phyloP scores from a whole-genome alignment of 2,888 invertebrate genomes.

The Tetragonisca angustula region DNA sequence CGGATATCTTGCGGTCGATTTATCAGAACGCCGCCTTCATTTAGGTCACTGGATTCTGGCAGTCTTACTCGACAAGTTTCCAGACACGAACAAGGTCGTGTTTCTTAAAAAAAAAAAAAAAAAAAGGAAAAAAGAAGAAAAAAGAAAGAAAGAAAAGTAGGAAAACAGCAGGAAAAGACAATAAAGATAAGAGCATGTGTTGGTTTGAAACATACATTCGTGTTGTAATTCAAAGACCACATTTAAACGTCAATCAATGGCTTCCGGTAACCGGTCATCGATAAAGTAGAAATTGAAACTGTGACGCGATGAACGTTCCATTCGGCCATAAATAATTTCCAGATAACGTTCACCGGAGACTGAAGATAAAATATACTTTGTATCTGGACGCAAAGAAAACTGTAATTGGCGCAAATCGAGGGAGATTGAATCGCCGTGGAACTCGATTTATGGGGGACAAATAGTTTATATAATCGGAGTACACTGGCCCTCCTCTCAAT shows the following conservation, averaged over 20 bases:
- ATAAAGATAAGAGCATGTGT: background rate
- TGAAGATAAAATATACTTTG: too few species aligned
- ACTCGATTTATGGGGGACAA: too few species aligned
- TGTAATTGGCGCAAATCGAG: too few species aligned
- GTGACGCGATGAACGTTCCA: background rate
- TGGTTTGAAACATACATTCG: background rate
- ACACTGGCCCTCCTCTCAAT: too few species aligned
- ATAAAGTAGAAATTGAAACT: background rate
- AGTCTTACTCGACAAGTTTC: conserved; percentile 21
- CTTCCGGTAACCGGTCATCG: background rate
- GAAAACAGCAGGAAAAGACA: background rate
- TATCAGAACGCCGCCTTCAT: conserved; percentile 38
- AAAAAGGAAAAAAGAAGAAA: too few species aligned
- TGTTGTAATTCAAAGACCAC: background rate
- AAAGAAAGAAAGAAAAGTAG: background rate
- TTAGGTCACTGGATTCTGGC: conserved; percentile 7
- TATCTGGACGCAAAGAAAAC: too few species aligned
- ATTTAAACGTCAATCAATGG: background rate
- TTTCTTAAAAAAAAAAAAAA: background rate
- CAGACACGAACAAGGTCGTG: background rate
- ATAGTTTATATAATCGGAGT: too few species aligned
- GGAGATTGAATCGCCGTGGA: too few species aligned
- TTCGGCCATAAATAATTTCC: background rate
- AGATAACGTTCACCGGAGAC: too few species aligned
- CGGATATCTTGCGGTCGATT: conserved; percentile 39